These are phyloP conservation scores for Halesus radiatus DNA, from an alignment of 1,140 invertebrate species.

Conservation along the genomic window DNA sequence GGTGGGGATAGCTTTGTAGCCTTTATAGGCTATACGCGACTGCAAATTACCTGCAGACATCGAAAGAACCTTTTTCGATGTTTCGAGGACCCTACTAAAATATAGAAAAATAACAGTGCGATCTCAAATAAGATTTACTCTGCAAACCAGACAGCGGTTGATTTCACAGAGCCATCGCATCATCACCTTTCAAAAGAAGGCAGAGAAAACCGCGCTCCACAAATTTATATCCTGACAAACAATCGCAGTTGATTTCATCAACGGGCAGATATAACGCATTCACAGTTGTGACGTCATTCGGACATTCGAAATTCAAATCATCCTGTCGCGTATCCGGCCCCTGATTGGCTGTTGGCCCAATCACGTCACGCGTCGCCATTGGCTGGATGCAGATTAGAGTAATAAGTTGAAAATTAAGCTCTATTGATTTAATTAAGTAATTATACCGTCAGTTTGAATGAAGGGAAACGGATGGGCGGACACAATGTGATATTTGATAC, in stretches of 20 bases:
- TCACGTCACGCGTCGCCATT: conserved; percentile 23
- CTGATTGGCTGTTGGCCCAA: conserved; percentile 24
- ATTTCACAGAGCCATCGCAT: too few species aligned
- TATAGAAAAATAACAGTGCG: too few species aligned
- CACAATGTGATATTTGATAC: too few species aligned
- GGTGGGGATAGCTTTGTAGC: too few species aligned
- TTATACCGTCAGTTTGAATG: not conserved
- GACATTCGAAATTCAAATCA: conserved; percentile 5
- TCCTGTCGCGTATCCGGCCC: conserved; percentile 23
- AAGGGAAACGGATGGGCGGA: not conserved
- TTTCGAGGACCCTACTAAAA: too few species aligned
- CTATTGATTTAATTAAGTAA: conserved; percentile 11
- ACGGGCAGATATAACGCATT: not conserved
- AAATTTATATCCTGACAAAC: not conserved
- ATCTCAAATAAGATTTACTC: too few species aligned
- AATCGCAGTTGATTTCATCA: not conserved
- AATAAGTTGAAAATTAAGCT: conserved; percentile 19
- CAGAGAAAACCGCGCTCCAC: not conserved
- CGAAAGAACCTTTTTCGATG: too few species aligned
- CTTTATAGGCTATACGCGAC: too few species aligned
- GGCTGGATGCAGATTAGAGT: conserved; percentile 14
- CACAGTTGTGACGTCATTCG: conserved; percentile 11
- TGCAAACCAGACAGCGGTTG: too few species aligned
- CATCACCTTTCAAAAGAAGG: too few species aligned
- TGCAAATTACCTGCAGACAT: too few species aligned